Base-by-base conservation (phyloP, 2,888 invertebrate species). In the Bhutanitis thaidina region DNA sequence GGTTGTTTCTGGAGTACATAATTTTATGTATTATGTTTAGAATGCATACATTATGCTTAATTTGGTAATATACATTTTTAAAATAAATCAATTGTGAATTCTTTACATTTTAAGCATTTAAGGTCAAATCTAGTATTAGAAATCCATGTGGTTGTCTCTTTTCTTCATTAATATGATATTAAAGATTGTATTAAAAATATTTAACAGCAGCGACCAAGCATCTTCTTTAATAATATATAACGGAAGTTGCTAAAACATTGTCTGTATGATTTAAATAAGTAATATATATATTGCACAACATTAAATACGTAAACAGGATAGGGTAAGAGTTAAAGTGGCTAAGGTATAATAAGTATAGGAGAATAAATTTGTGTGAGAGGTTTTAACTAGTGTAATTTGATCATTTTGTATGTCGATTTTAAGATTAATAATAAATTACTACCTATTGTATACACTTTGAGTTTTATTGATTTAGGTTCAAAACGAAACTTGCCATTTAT, bases 321-420 rank as follows among this genome's bases (percentile, higher is more conserved):
- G 47, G 49, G 50, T 55, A 53, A 55, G 52, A 27, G 44, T 38
- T 54, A 35, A 52, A 15, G 45, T 37, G 45, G 43, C 32, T 56
- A 48, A n/a, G 41, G 12, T 10, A 43, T 27, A n/a, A 13, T 35
- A 35, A 35, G 27, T 10, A 10, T 35, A 35, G 44, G 15, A 12
- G 40, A 45, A 41, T 41, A 12, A 36, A 46, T 34, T 35, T 36
- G 46, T 43, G 34, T 34, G 41, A 43, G 41, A 44, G 41, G 52
- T 54, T 53, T 54, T 16, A 44, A 56, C 35, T 43, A 63, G 60
- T 55, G 55, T 60, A 62, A 64, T 56, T 67, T 61, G 58, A 61
- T 64, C 64, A 60, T 73, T 73, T 73, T 72, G 54, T 73, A 73
- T 71, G 64, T 65, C 62, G 55, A 65, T 62, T 68, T 59, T 64